A percentile compares a stretch with the other conserved stretches of the same genome.
phyloP scores from a whole-genome alignment of 2,797 vertebrate genomes.

The Tympanoctomys barrerae region DNA sequence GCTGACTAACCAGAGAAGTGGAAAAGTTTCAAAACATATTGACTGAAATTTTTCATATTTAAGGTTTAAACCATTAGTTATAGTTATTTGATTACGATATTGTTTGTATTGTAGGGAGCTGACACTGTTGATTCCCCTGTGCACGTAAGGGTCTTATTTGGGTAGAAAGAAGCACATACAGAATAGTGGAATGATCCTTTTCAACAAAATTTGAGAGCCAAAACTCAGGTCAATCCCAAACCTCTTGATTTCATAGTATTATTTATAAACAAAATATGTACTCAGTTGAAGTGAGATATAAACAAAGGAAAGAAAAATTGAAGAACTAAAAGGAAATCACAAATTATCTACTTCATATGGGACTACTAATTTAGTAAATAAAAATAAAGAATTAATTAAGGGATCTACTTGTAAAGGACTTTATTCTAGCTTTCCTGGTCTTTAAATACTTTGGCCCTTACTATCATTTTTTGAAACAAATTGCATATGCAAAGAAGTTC shows the following conservation, averaged over 20 bases:
- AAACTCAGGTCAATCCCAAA: not conserved
- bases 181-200: not conserved
- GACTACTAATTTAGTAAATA: constrained; percentile 25
- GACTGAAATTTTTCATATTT: not conserved
- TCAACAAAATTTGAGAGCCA: not conserved
- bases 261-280: constrained; percentile 13
- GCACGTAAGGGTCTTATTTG: not conserved
- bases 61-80: not conserved
- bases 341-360: constrained; percentile 15
- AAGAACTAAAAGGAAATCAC: not conserved
- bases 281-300: not conserved
- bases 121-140: not conserved
- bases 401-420: not conserved
- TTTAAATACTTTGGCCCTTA: not conserved
- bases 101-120: not conserved
- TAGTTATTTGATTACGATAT: not conserved
- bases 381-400: constrained; percentile 55
- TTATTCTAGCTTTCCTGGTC: not conserved
- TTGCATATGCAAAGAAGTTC: constrained; percentile 34
- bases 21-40: not conserved
- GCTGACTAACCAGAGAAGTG: not conserved
- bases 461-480: constrained; percentile 60
- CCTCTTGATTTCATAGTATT: not conserved
- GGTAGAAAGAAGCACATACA: not conserved
- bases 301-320: not conserved